Evolutionary conservation across 2,797 vertebrate genomes (phyloP), one percentile per base, ranked within the genome.

Genomic region (Syngnathus rostellatus): DNA sequence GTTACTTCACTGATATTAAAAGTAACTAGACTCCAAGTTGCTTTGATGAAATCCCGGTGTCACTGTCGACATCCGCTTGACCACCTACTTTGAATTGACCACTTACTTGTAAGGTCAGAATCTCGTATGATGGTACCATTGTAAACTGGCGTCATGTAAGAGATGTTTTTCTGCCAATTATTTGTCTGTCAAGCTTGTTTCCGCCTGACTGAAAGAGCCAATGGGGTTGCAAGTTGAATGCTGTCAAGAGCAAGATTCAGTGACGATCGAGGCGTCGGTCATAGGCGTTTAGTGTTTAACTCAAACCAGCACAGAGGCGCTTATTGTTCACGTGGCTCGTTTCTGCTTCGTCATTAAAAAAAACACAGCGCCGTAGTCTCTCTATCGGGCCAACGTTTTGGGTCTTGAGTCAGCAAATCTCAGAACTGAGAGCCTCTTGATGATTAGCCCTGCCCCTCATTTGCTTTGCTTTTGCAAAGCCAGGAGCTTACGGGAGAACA

Each of bases 381-480:
- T 39, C 59, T 45, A 63, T 63, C 43, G 16, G 43, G 43, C 61
- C 43, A 48, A 25, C 21, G 41, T 63, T 63, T 63, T 23, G 61
- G 14, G 23, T 45, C 61, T 63, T 31, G 61, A 63, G 61, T 63
- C 61, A 63, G 61, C 61, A 63, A 25, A 21, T 61, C 6, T 61
- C 9, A 21, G 59, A 61, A 63, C 61, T 63, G 43, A 63, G 43
- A 63, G 61, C 23, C 61, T 37, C 40, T 43, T 61, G 59, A 61
- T 43, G 59, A 61, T 40, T 61, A 14, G n/a, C 6, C 10, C 19
- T 21, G 39, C 39, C 21, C n/a, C 38, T 43, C 39, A 61, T 61
- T 61, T 21, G 58, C 58, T 60, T 39, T 39, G 37, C 38, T 12
- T 25, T 55, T 76, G 23, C 10, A 0, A 0, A n/a, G 81, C 82